These are phyloP conservation scores for Cairina moschata DNA, from an alignment of 2,113 vertebrate genomes.

Conservation along the genomic window DNA sequence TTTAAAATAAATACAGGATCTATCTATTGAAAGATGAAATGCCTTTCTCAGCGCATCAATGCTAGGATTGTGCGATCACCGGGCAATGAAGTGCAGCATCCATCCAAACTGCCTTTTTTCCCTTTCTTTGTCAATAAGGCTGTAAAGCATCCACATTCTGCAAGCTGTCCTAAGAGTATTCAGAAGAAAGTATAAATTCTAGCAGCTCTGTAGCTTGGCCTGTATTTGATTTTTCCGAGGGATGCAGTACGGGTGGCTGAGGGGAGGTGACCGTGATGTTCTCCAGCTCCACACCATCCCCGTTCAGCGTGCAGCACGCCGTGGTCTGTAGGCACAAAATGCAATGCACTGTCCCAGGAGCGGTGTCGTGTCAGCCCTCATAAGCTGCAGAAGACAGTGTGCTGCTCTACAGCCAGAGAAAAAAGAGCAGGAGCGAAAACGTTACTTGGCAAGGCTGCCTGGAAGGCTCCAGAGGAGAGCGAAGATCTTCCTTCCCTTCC, in stretches of 20 bases:
- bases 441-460: not conserved
- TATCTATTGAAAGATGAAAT: not conserved
- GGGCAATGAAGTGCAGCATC: not conserved
- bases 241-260: accelerated
- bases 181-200: not conserved
- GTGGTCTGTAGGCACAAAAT: not conserved
- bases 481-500: not conserved
- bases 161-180: not conserved
- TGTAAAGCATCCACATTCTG: not conserved
- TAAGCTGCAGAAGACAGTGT: not conserved
- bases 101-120: not conserved
- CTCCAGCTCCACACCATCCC: not conserved
- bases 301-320: not conserved
- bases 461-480: not conserved
- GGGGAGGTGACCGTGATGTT: not conserved
- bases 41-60: not conserved
- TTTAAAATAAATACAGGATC: not conserved
- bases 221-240: not conserved
- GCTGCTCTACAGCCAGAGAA: not conserved
- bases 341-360: not conserved
- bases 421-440: not conserved
- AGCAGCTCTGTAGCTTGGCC: not conserved
- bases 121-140: not conserved
- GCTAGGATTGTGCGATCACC: not conserved
- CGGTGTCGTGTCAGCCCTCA: not conserved